These are phyloP conservation scores for Aegotheles bennettii DNA, from an alignment of 2,113 vertebrate species.

Conservation along the genomic window DNA sequence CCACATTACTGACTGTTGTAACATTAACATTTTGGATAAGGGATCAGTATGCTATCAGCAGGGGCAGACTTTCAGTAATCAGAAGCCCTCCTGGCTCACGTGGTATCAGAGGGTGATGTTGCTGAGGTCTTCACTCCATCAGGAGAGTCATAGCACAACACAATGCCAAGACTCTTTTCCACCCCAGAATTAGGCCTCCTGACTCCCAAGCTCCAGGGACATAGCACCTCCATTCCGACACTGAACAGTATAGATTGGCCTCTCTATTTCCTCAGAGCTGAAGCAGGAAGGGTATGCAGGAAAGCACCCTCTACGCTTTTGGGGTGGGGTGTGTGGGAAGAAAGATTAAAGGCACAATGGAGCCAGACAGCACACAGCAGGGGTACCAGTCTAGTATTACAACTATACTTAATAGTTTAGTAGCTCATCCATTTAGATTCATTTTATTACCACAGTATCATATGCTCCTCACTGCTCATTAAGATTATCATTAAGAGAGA, in stretches of 20 bases:
- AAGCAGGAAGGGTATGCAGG: neutral
- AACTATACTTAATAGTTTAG: neutral
- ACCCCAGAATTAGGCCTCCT: neutral
- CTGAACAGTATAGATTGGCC: neutral
- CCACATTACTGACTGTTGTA: neutral
- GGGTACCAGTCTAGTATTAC: neutral
- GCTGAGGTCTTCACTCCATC: neutral
- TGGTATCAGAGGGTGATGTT: neutral
- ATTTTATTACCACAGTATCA: constrained; percentile 24
- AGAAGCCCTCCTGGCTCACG: neutral
- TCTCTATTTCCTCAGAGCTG: neutral
- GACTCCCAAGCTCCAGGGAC: neutral
- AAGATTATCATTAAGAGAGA: neutral
- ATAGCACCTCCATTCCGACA: neutral
- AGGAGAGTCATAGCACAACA: neutral
- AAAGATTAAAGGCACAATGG: neutral
- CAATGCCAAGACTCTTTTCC: neutral
- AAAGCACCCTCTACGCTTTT: neutral
- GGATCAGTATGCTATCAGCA: neutral
- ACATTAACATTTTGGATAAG: neutral
- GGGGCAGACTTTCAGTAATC: neutral
- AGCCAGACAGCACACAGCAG: neutral
- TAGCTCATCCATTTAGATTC: constrained; percentile 2
- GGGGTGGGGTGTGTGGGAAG: neutral
- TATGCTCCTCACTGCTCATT: constrained; percentile 1